Evolutionary conservation across 2,797 vertebrate genomes (phyloP).

Genomic region (Darevskia nairensis): DNA sequence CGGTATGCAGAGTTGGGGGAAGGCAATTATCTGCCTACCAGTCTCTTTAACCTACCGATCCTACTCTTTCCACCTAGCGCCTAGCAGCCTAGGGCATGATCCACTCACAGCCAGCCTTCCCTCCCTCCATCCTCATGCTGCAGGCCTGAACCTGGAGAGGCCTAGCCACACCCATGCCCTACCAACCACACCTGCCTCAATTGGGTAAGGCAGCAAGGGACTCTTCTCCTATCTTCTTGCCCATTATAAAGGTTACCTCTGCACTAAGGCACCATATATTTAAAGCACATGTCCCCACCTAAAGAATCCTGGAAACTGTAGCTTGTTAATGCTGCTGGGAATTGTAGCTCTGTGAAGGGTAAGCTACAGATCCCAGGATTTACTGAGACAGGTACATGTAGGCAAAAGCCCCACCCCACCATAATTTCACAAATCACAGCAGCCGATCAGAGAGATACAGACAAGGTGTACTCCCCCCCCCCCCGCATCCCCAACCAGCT

Average conservation of each 20-base stretch:
- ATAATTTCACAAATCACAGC: background rate
- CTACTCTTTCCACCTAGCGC: background rate
- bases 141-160: too few species aligned
- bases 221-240: background rate
- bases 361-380: too few species aligned
- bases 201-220: background rate
- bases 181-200: too few species aligned
- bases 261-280: too few species aligned
- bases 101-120: background rate
- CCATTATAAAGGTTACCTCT: background rate
- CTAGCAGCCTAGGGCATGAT: background rate
- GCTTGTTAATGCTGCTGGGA: too few species aligned
- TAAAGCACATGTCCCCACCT: too few species aligned
- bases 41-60: background rate
- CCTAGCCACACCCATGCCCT: too few species aligned
- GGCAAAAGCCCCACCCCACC: background rate
- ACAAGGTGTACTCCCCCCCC: background rate
- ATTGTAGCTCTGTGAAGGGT: too few species aligned
- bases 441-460: background rate
- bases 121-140: background rate
- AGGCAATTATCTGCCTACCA: too few species aligned
- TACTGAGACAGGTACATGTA: too few species aligned
- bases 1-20: background rate
- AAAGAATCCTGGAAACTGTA: too few species aligned
- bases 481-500: background rate